These are phyloP conservation scores for Typhlichthys subterraneus DNA, from an alignment of 2,797 vertebrate species.

Conservation along the genomic window DNA sequence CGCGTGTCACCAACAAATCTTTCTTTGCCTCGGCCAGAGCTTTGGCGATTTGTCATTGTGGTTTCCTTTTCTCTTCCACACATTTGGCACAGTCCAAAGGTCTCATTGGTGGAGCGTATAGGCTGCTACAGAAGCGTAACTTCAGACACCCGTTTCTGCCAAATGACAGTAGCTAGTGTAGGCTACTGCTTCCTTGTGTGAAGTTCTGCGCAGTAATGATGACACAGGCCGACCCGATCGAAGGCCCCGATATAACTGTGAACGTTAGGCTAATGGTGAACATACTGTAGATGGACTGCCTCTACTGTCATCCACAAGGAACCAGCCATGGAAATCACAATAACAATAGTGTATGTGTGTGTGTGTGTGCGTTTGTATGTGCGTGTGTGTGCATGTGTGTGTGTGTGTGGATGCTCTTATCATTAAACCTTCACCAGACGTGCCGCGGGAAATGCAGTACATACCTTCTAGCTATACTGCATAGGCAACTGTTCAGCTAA, in stretches of 20 bases:
- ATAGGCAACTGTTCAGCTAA: conserved; percentile 6
- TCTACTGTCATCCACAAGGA: conserved; percentile 33
- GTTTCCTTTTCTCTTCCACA: conserved; percentile 53
- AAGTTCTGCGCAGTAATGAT: conserved; percentile 31
- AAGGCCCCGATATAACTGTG: conserved; percentile 16
- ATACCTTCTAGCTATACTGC: conserved; percentile 3
- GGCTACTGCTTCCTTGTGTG: conserved; percentile 3
- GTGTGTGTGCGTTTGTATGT: conserved; percentile 3
- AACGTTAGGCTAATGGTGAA: conserved; percentile 23
- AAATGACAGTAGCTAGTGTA: conserved; percentile 42
- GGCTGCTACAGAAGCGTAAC: conserved; percentile 59
- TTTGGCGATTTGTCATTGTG: conserved; percentile 69
- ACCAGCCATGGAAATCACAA: conserved; percentile 21
- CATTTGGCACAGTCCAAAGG: conserved; percentile 62
- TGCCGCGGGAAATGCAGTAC: no score
- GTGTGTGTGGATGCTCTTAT: conserved; percentile 10
- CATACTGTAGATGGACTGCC: conserved; percentile 10
- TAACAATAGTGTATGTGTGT: conserved; percentile 17
- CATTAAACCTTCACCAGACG: not conserved
- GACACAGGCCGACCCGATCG: conserved; percentile 20
- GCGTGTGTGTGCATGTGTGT: conserved; percentile 18
- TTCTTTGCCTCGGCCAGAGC: conserved; percentile 62
- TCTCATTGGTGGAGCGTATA: conserved; percentile 64
- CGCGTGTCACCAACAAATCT: conserved; percentile 65
- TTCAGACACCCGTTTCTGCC: conserved; percentile 58